Base-by-base conservation (phyloP, 1,140 invertebrate species). In the Drosophila gunungcola region DNA sequence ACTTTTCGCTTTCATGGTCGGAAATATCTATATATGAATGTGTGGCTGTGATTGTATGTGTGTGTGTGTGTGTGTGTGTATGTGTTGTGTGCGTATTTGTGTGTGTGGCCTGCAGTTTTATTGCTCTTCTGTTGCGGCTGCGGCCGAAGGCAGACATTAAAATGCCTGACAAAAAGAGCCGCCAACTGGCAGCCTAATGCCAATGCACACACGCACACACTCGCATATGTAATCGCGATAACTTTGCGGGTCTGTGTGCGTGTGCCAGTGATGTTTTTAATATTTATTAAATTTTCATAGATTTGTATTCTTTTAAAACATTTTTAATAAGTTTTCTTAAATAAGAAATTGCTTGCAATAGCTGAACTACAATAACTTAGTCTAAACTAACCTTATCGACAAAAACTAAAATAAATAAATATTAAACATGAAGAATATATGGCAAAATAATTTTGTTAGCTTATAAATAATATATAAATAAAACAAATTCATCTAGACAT, bases 1-100 rank as follows among this genome's bases (percentile, higher is more conserved):
- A 88, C 65, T 88, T 89, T 88, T 83, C 83, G 84, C 83, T 89
- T 88, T 83, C 79, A 79, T 69, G 64, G 85, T 57, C 57, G 45
- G 38, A 41, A 45, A 43, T 56, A 42, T 57, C 25, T 51, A 36
- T 57, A 39, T 62, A 36, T 57, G 39, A 58, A 42, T 58, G 68
- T 42, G 46, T 75, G 43, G n/a, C n/a, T 45, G 58, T 42, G 45
- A 43, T 13, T 76, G 41, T 73, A 25, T 73, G 57, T 39, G 29
- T 25, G 11, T 41, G 21, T 32, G 46, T 9, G 38, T 62, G 34
- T 58, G 11, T 58, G 39, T 32, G 55, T 39, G 45, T 67, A 25
- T 49, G 48, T 73, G 38, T 63, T 12, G n/a, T 54, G 48, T 48
- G 29, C 51, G 54, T 27, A 6, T 39, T 49, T 57, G 69, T 73